Base-by-base conservation (phyloP, 2,113 vertebrate species). In the Sturnira hondurensis region DNA sequence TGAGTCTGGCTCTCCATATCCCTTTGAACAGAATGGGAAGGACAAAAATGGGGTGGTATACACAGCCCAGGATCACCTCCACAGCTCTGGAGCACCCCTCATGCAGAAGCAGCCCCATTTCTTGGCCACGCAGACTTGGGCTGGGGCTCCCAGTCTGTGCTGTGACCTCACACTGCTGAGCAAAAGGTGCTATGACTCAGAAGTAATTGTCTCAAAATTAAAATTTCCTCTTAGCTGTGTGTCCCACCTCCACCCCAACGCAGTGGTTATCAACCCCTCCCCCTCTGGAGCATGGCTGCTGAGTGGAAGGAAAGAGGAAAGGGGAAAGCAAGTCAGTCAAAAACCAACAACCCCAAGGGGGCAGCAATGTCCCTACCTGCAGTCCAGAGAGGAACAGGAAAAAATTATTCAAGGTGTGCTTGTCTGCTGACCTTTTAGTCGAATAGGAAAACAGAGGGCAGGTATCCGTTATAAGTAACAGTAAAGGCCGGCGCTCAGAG, bases 171-270 rank as follows among this genome's bases (percentile, higher is more conserved):
- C n/a, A 28, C 81, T 38, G 65, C 36, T 24, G 71, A 92, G 67
- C 52, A 82, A 43, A 74, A 61, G 1, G 4, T 54, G 15, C 11
- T 61, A 31, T 58, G 80, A 80, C 50, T 93, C 84, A 16, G 65
- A 74, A 94, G 41, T 89, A 92, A 91, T 63, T 63, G 8, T 47
- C 61, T 96, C 93, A 9, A 91, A 9, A 91, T 88, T 85, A 91
- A 78, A 92, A 26, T 95, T 94, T 97, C 94, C 94, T 95, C 73
- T 76, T 52, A 16, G 26, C 41, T 38, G 3, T 43, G 15, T 41
- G 45, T 26, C 47, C 54, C 2, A 19, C 41, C 84, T 58, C 43
- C 61, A 78, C 38, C 15, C 54, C 76, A 31, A 7, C 45, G 36
- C 22, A 56, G 56, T n/a, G 74, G 26, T 93, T 36, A 36, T 31